Evolutionary conservation across 1,140 invertebrate species (phyloP).

Genomic region (Scylla paramamosain): DNA sequence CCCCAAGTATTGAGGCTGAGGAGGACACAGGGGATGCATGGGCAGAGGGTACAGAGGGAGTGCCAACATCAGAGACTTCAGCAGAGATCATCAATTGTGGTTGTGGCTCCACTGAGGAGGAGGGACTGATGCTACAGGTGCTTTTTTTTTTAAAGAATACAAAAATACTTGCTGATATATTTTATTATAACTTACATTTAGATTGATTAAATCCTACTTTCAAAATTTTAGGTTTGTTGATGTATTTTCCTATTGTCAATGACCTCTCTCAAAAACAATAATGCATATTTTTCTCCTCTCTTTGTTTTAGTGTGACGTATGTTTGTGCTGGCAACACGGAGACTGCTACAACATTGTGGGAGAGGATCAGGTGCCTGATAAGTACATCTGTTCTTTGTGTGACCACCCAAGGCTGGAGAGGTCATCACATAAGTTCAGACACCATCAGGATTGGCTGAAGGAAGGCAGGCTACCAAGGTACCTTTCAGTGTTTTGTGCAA

Average conservation of each 20-base stretch:
- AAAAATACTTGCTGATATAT: not conserved
- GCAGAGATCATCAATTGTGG: conserved; percentile 93
- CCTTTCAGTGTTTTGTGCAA: conserved; percentile 35
- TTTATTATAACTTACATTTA: not conserved
- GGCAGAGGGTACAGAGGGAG: conserved; percentile 55
- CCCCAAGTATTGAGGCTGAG: conserved; percentile 23
- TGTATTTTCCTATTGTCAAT: no score
- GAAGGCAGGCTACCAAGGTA: conserved; percentile 87
- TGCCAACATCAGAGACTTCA: conserved; percentile 80
- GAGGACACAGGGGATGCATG: conserved; percentile 62
- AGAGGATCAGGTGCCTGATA: conserved; percentile 91
- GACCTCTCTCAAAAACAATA: no score
- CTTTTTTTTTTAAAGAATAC: not conserved
- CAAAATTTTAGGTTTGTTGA: no score
- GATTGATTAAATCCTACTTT: not conserved
- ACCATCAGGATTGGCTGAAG: conserved; percentile 93
- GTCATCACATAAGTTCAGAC: conserved; percentile 86
- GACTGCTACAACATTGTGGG: conserved; percentile 91
- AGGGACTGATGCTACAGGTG: conserved; percentile 88
- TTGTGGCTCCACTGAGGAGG: conserved; percentile 91
- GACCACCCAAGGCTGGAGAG: conserved; percentile 87
- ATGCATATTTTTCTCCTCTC: not conserved
- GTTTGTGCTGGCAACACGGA: conserved; percentile 96
- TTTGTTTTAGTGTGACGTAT: conserved; percentile 92
- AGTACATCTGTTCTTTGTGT: conserved; percentile 94